Base-by-base conservation (phyloP, 1,140 invertebrate species). In the Papilio polyxenes region DNA sequence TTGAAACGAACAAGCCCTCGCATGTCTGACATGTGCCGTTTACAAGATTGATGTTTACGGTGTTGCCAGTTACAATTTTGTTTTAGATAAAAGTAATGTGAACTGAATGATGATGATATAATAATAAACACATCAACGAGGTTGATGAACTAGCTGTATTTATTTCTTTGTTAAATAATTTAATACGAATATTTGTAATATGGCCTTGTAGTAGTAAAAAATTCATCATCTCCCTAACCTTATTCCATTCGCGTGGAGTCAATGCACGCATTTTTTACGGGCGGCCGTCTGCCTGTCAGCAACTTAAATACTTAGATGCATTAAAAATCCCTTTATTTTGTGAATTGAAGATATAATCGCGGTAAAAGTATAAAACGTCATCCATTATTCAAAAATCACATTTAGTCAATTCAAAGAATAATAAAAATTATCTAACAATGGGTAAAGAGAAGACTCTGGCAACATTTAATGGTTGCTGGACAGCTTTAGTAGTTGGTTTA, bases 1-100 rank as follows among this genome's bases (percentile, higher is more conserved):
- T 87, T 89, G 88, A 90, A 90, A 90, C 84, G 83, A 87, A 87
- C 86, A 88, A 89, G 85, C 84, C 83, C 84, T 86, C 82, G 84
- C 81, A 83, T 85, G 86, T 88, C 86, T 86, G 87, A 87, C 87
- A 84, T 87, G 83, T 83, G 85, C 84, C 85, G 85, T 83, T 74
- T 72, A 37, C 83, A 85, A 88, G 87, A 88, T 87, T 84, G 85
- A 89, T 89, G 88, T 74, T 51, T 23, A 49, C 80, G 75, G 81
- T 82, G 80, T 37, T 80, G 81, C 75, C n/a, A 76, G 75, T 48
- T 6, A 76, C 48, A 20, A 13, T 51, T 49, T 31, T 51, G 9
- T 51, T 76, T 48, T 76, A 76, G 40, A 76, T 20, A 48, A 53
- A 76, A 65, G 23, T 65, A 62, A 62, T 62, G 31, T 20, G 23